Evolutionary conservation across 2,113 vertebrate genomes (phyloP).

Genomic region (Dipodomys merriami): DNA sequence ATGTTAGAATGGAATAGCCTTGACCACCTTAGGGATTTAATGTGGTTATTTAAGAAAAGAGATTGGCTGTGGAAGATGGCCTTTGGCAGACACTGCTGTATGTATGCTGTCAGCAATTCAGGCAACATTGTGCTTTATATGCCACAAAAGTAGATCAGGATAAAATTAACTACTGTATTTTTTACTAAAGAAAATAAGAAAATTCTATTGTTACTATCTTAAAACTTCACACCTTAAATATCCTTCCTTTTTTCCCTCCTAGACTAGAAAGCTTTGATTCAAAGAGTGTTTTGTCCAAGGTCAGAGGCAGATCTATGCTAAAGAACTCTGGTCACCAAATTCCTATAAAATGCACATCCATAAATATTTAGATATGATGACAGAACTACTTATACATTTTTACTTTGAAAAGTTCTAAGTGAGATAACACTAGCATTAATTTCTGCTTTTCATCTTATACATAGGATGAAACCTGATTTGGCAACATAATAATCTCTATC

Average conservation of each 20-base stretch:
- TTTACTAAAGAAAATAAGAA: conserved; percentile 46
- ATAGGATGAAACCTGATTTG: neutral
- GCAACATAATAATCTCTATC: neutral
- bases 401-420: neutral
- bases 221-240: neutral
- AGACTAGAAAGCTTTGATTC: neutral
- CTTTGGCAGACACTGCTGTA: conserved; percentile 32
- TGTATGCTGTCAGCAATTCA: conserved; percentile 37
- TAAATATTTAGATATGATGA: neutral
- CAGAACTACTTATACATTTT: neutral
- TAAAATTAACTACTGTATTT: conserved; percentile 24
- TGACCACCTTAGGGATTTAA: conserved; percentile 74
- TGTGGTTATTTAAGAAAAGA: conserved; percentile 69
- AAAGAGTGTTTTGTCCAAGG: neutral
- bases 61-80: conserved; percentile 46
- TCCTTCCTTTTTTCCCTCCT: neutral
- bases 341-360: neutral
- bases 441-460: neutral
- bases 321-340: neutral
- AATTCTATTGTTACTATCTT: neutral
- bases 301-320: neutral
- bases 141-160: conserved; percentile 34
- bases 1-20: conserved; percentile 48
- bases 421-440: neutral
- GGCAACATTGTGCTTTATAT: conserved; percentile 18